phyloP scores from a whole-genome alignment of 2,888 invertebrate genomes.

The Aethes cnicana region DNA sequence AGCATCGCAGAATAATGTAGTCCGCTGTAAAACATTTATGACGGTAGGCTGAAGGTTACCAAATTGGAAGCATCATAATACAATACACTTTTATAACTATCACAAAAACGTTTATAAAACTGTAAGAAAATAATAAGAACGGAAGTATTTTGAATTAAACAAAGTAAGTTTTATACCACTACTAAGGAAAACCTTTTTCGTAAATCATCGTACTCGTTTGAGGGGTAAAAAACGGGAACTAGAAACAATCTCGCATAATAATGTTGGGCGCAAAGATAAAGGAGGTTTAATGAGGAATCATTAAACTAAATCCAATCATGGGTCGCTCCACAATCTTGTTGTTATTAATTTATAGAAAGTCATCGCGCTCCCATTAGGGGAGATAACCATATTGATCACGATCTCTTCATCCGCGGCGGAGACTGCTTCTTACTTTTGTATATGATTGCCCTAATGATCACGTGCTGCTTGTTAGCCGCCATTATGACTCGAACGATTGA shows the following conservation, averaged over 20 bases:
- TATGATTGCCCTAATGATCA: slow-evolving; percentile 76
- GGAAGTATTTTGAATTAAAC: background rate
- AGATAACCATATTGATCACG: slow-evolving; percentile 76
- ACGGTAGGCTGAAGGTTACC: slow-evolving; percentile 38
- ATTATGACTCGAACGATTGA: slow-evolving; percentile 72
- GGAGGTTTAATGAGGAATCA: slow-evolving; percentile 75
- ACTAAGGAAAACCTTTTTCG: background rate
- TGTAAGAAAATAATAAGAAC: slow-evolving; percentile 31
- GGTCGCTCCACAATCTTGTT: slow-evolving; percentile 60
- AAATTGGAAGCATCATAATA: slow-evolving; percentile 50
- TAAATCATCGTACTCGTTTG: slow-evolving; percentile 16
- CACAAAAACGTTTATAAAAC: slow-evolving; percentile 51
- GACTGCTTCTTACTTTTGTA: slow-evolving; percentile 60
- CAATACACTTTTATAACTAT: slow-evolving; percentile 49
- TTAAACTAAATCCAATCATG: slow-evolving; percentile 71
- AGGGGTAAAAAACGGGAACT: slow-evolving; percentile 49
- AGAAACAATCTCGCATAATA: slow-evolving; percentile 58
- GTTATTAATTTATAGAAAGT: slow-evolving; percentile 82
- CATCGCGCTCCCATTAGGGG: slow-evolving; percentile 74
- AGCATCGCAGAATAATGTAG: slow-evolving; percentile 56
- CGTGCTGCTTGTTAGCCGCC: slow-evolving; percentile 75
- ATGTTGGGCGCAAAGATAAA: slow-evolving; percentile 62
- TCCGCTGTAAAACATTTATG: slow-evolving; percentile 64
- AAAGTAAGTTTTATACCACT: background rate
- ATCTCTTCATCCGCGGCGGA: slow-evolving; percentile 54